phyloP scores from a whole-genome alignment of 2,888 invertebrate genomes.

The Eucriotettix oculatus region DNA sequence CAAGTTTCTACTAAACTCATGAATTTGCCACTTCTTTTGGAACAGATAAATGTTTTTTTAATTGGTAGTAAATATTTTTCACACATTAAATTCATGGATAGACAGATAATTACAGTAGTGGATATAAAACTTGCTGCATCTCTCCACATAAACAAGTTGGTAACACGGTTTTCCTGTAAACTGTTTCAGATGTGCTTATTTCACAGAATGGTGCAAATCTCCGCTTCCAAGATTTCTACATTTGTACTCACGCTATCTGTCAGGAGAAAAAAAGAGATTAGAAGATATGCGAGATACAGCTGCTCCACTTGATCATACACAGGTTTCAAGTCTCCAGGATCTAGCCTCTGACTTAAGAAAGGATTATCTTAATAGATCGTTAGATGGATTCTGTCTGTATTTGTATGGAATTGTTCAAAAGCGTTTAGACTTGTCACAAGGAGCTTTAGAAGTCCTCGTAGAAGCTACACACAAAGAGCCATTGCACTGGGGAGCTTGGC shows the following conservation, averaged over 20 bases:
- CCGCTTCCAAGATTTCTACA: slow-evolving; percentile 65
- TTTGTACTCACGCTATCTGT: slow-evolving; percentile 72
- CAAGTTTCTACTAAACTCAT: too few species aligned
- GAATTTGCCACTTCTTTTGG: too few species aligned
- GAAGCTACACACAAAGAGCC: slow-evolving; percentile 65
- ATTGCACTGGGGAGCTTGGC: slow-evolving; percentile 89
- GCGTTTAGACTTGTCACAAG: slow-evolving; percentile 61
- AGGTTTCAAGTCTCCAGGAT: slow-evolving; percentile 33
- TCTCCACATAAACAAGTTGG: too few species aligned
- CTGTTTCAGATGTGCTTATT: slow-evolving; percentile 51
- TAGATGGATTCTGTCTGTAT: slow-evolving; percentile 80
- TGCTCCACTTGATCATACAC: slow-evolving; percentile 39
- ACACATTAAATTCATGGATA: too few species aligned
- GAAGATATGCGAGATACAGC: slow-evolving; percentile 58
- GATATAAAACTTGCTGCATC: too few species aligned
- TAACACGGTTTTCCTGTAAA: too few species aligned
- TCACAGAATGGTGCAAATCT: slow-evolving; percentile 50
- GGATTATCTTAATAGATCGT: slow-evolving; percentile 38
- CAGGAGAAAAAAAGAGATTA: slow-evolving; percentile 75
- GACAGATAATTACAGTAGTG: too few species aligned
- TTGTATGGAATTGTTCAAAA: slow-evolving; percentile 82
- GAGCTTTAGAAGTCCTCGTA: slow-evolving; percentile 63
- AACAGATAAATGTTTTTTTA: too few species aligned
- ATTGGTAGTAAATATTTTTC: too few species aligned
- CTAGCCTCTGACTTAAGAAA: slow-evolving; percentile 38